Evolutionary conservation across 2,888 invertebrate genomes (phyloP).

Genomic region (Sinhomidia bicolor): DNA sequence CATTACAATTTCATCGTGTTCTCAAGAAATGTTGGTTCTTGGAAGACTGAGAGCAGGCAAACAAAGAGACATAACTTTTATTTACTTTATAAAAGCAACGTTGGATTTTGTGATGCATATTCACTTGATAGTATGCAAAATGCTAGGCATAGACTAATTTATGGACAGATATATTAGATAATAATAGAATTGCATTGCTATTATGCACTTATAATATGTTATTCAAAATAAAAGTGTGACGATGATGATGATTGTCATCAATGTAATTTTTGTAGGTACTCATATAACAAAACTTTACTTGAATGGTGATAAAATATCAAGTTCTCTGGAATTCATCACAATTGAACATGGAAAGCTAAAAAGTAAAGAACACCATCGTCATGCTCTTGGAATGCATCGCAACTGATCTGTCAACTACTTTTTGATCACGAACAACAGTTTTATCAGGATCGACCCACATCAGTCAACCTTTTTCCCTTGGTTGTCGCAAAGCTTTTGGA

Average conservation of each 20-base stretch:
- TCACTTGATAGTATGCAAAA: neutral
- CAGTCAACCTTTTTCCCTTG: too few relatives aligned
- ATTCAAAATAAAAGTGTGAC: too few relatives aligned
- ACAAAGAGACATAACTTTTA: constrained; percentile 40
- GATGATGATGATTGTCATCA: neutral
- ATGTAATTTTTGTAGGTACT: neutral
- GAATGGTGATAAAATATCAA: neutral
- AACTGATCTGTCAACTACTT: too few relatives aligned
- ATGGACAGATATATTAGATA: neutral
- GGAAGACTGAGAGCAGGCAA: neutral
- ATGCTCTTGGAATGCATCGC: neutral
- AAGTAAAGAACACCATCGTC: neutral
- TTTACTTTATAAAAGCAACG: neutral
- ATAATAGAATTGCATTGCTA: too few relatives aligned
- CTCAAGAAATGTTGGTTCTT: constrained; percentile 30
- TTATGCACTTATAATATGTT: too few relatives aligned
- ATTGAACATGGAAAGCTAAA: neutral
- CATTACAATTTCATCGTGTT: neutral
- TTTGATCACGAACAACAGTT: too few relatives aligned
- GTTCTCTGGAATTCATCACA: neutral
- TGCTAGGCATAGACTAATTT: neutral
- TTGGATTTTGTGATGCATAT: too few relatives aligned
- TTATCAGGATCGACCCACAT: too few relatives aligned
- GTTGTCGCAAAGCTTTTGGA: too few relatives aligned
- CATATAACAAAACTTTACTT: neutral